Percentiles rank a stretch among this genome's conserved stretches.
These are phyloP conservation scores for Drosophila kambysellisi DNA, from an alignment of 2,888 invertebrate species.

Conservation along the genomic window DNA sequence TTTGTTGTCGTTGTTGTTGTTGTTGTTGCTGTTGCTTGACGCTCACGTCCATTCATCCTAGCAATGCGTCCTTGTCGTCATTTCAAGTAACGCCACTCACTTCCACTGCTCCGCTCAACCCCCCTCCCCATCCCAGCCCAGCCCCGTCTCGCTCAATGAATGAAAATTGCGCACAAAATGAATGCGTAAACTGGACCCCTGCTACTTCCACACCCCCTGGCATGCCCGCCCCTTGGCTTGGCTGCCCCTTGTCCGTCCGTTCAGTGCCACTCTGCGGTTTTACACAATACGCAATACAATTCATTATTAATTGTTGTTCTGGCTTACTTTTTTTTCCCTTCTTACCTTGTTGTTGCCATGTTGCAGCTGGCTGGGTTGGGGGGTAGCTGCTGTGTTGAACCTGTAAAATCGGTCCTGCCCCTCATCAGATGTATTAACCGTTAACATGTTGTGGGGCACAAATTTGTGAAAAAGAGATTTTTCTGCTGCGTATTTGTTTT, in stretches of 20 bases:
- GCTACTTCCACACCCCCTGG: not conserved
- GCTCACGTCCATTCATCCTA: constrained; percentile 67
- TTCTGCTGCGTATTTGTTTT: not conserved
- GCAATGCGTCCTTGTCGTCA: constrained; percentile 44
- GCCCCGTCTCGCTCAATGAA: constrained; percentile 20
- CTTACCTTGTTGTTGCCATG: not conserved
- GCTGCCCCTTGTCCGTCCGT: not conserved
- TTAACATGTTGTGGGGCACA: constrained; percentile 47
- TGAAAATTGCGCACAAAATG: constrained; percentile 64
- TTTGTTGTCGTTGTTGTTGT: constrained; percentile 46
- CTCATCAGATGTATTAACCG: constrained; percentile 64
- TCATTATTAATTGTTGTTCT: constrained; percentile 81
- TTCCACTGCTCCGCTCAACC: not conserved
- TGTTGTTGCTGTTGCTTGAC: constrained; percentile 55
- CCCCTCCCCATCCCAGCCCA: not conserved
- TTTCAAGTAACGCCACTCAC: constrained; percentile 42
- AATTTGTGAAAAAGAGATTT: constrained; percentile 30
- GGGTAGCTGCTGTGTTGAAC: not conserved
- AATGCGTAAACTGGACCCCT: constrained; percentile 69
- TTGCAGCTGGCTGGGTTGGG: not conserved
- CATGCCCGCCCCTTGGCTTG: not conserved
- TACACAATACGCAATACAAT: constrained; percentile 78
- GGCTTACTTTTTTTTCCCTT: constrained; percentile 49
- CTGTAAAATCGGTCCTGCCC: not conserved
- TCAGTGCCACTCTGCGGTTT: constrained; percentile 55